Conservation (phyloP, 2,113 vertebrate species). For the Illadopsis cleaveri region DNA sequence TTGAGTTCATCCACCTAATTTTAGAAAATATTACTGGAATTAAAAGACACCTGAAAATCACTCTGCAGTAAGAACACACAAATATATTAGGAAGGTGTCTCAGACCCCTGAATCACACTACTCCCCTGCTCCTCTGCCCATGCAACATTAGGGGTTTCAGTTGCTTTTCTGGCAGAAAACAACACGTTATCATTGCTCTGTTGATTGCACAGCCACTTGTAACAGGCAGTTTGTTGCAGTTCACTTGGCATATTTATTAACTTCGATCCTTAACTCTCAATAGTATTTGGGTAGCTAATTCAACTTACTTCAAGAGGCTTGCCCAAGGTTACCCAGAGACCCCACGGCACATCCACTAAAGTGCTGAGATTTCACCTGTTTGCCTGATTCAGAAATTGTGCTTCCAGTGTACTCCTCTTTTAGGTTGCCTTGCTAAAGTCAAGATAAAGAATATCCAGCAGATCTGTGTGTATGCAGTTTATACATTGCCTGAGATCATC, state of each 20-base stretch:
- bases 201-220: background rate
- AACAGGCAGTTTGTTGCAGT: background rate
- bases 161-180: background rate
- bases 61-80: background rate
- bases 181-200: background rate
- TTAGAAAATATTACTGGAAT: background rate
- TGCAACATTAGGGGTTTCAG: background rate
- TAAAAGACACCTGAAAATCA: background rate
- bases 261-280: background rate
- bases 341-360: rapidly evolving
- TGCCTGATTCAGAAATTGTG: background rate
- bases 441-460: background rate
- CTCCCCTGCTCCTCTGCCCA: background rate
- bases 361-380: background rate
- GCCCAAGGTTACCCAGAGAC: background rate
- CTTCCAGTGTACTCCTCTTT: background rate
- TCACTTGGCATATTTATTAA: background rate
- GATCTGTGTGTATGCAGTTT: background rate
- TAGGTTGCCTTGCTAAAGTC: background rate
- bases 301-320: background rate
- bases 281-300: background rate
- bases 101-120: background rate
- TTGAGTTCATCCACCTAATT: background rate
- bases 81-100: background rate
- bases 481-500: background rate